Percentiles rank a stretch among this genome's conserved stretches.
Evolutionary conservation across 2,113 vertebrate species (phyloP).

Genomic region (Corythornis madagascariensis): DNA sequence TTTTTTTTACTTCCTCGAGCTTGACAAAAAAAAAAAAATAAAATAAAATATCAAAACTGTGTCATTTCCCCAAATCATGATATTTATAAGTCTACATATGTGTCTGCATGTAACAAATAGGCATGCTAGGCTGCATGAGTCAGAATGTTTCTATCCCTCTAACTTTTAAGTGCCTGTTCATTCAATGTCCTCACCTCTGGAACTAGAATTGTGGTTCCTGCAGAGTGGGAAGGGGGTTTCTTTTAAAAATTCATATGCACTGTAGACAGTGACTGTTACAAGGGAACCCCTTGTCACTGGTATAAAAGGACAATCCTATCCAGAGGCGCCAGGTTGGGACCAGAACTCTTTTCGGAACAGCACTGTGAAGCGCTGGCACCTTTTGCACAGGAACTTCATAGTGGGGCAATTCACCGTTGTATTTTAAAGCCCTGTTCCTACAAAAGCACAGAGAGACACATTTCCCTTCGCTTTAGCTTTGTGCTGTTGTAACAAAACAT

Average conservation of each 20-base stretch:
- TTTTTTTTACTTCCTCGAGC: neutral
- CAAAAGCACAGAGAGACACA: neutral
- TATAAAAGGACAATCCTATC: neutral
- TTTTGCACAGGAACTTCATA: neutral
- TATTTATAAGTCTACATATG: neutral
- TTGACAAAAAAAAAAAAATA: neutral
- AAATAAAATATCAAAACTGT: neutral
- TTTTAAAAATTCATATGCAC: neutral
- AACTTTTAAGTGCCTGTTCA: neutral
- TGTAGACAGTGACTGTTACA: neutral
- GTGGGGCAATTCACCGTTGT: neutral
- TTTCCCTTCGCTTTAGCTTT: neutral
- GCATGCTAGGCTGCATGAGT: neutral
- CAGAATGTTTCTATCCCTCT: neutral
- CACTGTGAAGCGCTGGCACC: neutral
- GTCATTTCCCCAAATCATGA: neutral
- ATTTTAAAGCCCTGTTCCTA: neutral
- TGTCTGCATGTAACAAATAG: neutral
- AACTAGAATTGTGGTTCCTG: neutral
- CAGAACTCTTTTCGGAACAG: neutral
- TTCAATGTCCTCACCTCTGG: neutral
- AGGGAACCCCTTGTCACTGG: fast-evolving
- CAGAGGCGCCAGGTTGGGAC: neutral
- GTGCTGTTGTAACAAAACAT: neutral
- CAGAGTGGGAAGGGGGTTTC: neutral